A percentile compares a stretch with the other conserved stretches of the same genome.
phyloP scores from a whole-genome alignment of 2,797 vertebrate species.

The Syngnathus acus region DNA sequence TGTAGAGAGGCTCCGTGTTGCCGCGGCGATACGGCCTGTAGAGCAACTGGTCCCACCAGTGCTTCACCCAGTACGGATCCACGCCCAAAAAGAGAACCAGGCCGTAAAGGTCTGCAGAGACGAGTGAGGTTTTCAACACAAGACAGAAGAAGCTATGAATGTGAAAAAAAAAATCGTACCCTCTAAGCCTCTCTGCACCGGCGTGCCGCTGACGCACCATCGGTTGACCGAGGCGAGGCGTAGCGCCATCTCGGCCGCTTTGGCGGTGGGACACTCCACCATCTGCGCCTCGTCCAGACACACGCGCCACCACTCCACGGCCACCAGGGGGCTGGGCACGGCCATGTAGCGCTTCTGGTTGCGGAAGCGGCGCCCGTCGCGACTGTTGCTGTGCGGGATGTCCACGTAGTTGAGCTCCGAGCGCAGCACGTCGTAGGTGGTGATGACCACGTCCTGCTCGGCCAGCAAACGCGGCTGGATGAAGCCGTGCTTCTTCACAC shows the following conservation, averaged over 20 bases:
- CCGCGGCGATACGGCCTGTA: constrained; percentile 89
- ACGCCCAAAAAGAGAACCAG: constrained; percentile 92
- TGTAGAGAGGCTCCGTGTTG: constrained; percentile 82
- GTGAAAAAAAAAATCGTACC: constrained; percentile 62
- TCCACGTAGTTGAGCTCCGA: constrained; percentile 94
- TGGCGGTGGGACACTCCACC: constrained; percentile 96
- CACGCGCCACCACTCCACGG: constrained; percentile 98
- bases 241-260: constrained; percentile 97
- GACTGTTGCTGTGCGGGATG: constrained; percentile 94
- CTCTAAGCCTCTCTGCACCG: constrained; percentile 94
- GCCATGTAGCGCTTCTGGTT: constrained; percentile 99
- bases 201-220: constrained; percentile 97
- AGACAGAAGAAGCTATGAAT: not conserved
- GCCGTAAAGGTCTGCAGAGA: constrained; percentile 84
- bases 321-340: constrained; percentile 92
- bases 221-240: constrained; percentile 91
- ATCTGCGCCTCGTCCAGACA: constrained; percentile 98
- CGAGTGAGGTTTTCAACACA: too few species aligned
- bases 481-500: constrained; percentile 96
- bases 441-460: constrained; percentile 95
- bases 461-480: constrained; percentile 90
- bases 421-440: constrained; percentile 93
- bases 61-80: constrained; percentile 96
- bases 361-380: constrained; percentile 89
- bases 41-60: constrained; percentile 94